Evolutionary conservation across 1,140 invertebrate genomes (phyloP), one percentile per base, ranked within the genome.

Genomic region (Artemia franciscana): DNA sequence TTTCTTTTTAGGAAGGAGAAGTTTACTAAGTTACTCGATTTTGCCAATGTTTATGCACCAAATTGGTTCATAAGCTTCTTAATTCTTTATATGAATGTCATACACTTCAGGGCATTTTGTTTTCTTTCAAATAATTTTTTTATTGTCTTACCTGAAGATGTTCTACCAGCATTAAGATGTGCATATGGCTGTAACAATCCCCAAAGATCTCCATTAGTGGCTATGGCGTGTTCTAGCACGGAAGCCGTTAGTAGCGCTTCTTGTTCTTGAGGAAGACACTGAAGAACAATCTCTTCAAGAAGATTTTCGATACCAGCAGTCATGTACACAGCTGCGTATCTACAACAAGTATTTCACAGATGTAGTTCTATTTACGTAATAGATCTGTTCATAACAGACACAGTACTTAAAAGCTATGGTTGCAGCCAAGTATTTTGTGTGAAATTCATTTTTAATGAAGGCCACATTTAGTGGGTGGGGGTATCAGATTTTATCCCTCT

Each of bases 241-340:
- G 84, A 80, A 1, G 85, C 84, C 0, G 85, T 86, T 18, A 87
- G 73, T 24, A 81, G 79, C 1, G 80, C 77, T 60, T 81, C 78
- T 2, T 78, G 75, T 39, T 85, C 82, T 59, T 73, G 75, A 21
- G 82, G 80, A 65, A 88, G 70, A 66, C 85, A 85, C 68, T 88
- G 82, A 57, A 86, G 69, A 39, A 87, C 69, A 65, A 88, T 84
- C 72, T 92, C 89, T 71, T 92, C 89, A 21, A 92, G 73, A 0
- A 92, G 75, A 68, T 90, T 90, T 72, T 92, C 88, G 66, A 91
- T 80, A 4, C 85, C 88, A 15, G 88, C 88, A 63, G 88, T 85
- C 0, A 92, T 72, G 73, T 90, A 91, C 60, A 92, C 84, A 0
- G 88, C 88, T 15, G 88, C 85, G 69, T 88, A 85, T 69, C 80